These are phyloP conservation scores for Pycnonotus jocosus DNA, from an alignment of 2,113 vertebrate species.

Conservation along the genomic window DNA sequence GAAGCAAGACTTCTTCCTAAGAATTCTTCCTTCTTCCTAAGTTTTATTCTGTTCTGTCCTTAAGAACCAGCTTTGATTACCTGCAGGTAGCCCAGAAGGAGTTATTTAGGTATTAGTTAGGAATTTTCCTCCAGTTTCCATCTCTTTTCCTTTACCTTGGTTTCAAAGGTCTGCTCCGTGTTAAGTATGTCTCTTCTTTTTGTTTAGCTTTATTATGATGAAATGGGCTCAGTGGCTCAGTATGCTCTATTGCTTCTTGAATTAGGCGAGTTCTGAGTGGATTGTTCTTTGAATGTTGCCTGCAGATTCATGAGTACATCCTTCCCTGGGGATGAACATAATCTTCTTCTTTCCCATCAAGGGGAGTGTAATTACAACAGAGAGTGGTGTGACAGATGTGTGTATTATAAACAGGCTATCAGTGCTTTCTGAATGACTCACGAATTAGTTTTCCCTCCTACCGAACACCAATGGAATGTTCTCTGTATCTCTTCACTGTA, in stretches of 20 bases:
- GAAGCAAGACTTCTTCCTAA: neutral
- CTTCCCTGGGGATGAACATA: neutral
- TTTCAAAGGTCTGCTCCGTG: neutral
- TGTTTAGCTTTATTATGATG: neutral
- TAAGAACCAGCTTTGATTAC: neutral
- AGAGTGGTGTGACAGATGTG: slow-evolving; percentile 27
- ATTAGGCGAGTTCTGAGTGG: neutral
- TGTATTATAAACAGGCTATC: neutral
- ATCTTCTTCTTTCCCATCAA: slow-evolving; percentile 8
- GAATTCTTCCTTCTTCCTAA: no score
- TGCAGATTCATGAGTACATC: neutral
- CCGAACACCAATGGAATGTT: neutral
- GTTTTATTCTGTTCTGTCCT: neutral
- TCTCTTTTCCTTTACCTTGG: neutral
- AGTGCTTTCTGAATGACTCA: slow-evolving; percentile 16
- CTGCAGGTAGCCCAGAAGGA: neutral
- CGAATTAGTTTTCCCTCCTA: neutral
- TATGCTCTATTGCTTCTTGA: neutral
- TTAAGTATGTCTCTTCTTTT: neutral
- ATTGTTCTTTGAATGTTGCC: neutral
- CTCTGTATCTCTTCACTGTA: neutral
- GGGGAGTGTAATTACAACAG: neutral
- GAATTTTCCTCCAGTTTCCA: neutral
- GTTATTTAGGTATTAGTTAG: neutral
- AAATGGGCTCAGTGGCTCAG: neutral